A percentile compares a stretch with the other conserved stretches of the same genome.
phyloP scores from a whole-genome alignment of 2,113 vertebrate species.

The zebrafish (Danio rerio) region DNA sequence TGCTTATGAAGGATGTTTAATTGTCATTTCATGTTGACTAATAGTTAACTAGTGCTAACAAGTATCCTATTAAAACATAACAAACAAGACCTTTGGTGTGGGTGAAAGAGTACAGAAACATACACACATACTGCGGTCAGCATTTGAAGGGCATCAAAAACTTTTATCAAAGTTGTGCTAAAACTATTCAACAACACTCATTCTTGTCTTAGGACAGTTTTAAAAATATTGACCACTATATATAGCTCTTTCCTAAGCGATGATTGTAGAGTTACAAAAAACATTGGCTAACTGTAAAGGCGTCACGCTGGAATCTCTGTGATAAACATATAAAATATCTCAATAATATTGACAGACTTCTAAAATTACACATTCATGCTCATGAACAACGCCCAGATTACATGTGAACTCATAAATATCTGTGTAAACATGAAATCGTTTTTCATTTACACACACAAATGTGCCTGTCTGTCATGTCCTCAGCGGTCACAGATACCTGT shows the following conservation, averaged over 20 bases:
- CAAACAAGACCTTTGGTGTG: too few species aligned
- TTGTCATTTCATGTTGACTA: neutral
- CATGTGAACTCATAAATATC: neutral
- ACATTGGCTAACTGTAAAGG: neutral
- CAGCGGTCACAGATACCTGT: constrained; percentile 6
- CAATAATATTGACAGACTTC: constrained; percentile 18
- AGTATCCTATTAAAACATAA: too few species aligned
- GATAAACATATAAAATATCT: neutral
- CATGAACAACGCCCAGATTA: neutral
- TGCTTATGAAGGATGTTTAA: neutral
- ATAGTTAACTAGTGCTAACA: neutral
- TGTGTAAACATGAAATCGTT: neutral
- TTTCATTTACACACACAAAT: neutral
- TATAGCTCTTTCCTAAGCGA: too few species aligned
- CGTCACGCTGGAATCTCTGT: neutral
- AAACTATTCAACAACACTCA: too few species aligned
- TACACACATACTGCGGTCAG: too few species aligned
- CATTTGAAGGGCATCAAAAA: too few species aligned
- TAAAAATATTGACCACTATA: too few species aligned
- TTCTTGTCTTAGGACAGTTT: too few species aligned
- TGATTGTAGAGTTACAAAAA: neutral
- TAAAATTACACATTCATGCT: neutral
- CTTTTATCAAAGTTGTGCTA: too few species aligned
- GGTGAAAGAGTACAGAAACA: too few species aligned
- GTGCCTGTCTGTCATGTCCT: constrained; percentile 13